These are phyloP conservation scores for Philypnodon macrostomus DNA, from an alignment of 2,797 vertebrate species.

Conservation along the genomic window DNA sequence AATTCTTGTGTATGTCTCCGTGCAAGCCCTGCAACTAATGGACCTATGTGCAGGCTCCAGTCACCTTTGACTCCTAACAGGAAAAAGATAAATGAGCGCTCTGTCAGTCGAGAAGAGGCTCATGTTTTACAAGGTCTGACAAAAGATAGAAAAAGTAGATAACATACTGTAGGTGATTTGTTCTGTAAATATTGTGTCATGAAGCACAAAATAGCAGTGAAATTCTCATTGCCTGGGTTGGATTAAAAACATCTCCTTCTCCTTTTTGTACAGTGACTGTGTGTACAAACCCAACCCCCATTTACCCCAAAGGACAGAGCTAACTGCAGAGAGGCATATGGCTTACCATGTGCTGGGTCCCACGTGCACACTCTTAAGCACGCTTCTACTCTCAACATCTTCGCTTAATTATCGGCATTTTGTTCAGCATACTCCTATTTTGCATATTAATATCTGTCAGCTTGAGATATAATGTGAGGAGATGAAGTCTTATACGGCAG, in stretches of 20 bases:
- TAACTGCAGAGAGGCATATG: constrained; percentile 79
- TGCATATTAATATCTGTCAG: constrained; percentile 83
- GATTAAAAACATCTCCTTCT: constrained; percentile 15
- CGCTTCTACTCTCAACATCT: constrained; percentile 79
- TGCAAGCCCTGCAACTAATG: too few species aligned
- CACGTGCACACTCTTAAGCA: constrained; percentile 80
- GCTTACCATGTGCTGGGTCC: constrained; percentile 84
- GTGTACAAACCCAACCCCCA: constrained; percentile 37
- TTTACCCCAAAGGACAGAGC: constrained; percentile 68
- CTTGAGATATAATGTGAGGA: constrained; percentile 57
- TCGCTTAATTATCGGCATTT: constrained; percentile 85
- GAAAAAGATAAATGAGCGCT: too few species aligned
- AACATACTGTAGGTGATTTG: constrained; percentile 2
- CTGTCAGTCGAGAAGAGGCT: too few species aligned
- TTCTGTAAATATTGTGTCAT: background rate
- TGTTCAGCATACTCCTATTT: constrained; percentile 81
- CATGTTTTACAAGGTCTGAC: too few species aligned
- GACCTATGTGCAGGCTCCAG: too few species aligned
- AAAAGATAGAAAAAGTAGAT: too few species aligned
- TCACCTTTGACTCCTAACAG: too few species aligned
- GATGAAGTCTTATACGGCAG: constrained; percentile 52
- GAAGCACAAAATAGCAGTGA: background rate
- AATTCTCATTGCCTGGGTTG: background rate
- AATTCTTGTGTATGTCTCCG: too few species aligned
- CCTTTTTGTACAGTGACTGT: constrained; percentile 47